Evolutionary conservation across 2,888 invertebrate genomes (phyloP), one percentile per base, ranked within the genome.

Genomic region (Aquatica leii): DNA sequence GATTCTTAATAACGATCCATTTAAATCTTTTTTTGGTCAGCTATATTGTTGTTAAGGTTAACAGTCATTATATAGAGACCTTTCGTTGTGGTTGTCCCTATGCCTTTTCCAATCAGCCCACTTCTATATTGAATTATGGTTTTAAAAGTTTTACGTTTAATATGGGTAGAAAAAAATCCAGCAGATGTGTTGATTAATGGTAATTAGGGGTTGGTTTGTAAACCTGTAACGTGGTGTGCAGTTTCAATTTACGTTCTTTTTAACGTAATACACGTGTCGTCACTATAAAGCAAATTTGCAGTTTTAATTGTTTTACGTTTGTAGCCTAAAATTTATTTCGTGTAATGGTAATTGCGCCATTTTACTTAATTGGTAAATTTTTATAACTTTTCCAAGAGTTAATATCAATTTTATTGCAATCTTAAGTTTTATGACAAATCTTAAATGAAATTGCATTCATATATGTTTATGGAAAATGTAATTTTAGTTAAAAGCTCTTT

Each of bases 31-130:
- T 40, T 48, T 56, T 73, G 75, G 69, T 35, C 69, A 43, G 60
- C 66, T 75, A 67, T 54, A 65, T 66, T 72, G 76, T 74, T 77
- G 74, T 76, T 78, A 77, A 78, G 77, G 77, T 78, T 78, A 79
- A 76, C 77, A 78, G 76, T 78, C 77, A 78, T 79, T 79, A 79
- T 78, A 76, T 78, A 76, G 78, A 77, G 77, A 77, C 76, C 76
- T 76, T 77, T 76, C 71, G 72, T 70, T 74, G 75, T 74, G 76
- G 76, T 73, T 75, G 74, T 75, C 74, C 74, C 75, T 73, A 70
- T 70, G 69, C 72, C 72, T 68, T 68, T 60, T 59, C 73, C 71
- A 74, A 74, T 75, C 72, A 70, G 17, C 48, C 51, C 40, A 58
- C 58, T 43, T 20, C 43, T 46, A 18, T 73, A 73, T 73, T 72